phyloP scores from a whole-genome alignment of 2,797 vertebrate genomes.

The Alectoris magna region DNA sequence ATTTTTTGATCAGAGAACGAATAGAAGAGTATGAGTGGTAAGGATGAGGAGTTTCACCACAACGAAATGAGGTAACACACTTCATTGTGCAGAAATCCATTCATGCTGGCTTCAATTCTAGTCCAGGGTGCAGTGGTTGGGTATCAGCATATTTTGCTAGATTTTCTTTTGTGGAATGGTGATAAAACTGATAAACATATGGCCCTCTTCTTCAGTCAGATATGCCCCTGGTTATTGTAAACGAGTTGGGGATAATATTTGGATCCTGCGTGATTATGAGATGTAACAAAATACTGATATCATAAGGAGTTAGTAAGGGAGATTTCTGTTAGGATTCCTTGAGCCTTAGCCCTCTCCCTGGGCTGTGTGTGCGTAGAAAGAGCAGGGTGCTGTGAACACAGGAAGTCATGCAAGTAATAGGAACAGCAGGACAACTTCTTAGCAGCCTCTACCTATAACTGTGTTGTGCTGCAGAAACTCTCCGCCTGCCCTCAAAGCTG shows the following conservation, averaged over 20 bases:
- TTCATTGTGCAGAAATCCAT: not conserved
- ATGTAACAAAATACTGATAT: not conserved
- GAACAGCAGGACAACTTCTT: not conserved
- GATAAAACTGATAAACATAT: not conserved
- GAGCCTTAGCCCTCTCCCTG: not conserved
- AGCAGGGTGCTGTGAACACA: not conserved
- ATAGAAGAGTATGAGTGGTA: not conserved
- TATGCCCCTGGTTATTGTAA: not conserved
- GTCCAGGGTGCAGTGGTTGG: not conserved
- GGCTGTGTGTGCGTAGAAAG: accelerated
- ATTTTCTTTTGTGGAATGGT: not conserved
- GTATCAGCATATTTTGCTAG: not conserved
- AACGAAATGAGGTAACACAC: not conserved
- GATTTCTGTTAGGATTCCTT: not conserved
- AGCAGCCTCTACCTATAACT: not conserved
- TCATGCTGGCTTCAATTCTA: not conserved
- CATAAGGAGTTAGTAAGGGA: not conserved
- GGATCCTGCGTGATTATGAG: not conserved
- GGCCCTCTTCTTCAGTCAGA: not conserved
- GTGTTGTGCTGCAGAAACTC: not conserved
- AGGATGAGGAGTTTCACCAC: not conserved
- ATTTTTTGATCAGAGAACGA: not conserved
- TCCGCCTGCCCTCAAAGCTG: accelerated
- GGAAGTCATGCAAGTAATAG: not conserved
- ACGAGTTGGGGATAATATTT: not conserved